Conservation (phyloP, 1,140 invertebrate genomes). For the Rhizoglyphus robini region DNA sequence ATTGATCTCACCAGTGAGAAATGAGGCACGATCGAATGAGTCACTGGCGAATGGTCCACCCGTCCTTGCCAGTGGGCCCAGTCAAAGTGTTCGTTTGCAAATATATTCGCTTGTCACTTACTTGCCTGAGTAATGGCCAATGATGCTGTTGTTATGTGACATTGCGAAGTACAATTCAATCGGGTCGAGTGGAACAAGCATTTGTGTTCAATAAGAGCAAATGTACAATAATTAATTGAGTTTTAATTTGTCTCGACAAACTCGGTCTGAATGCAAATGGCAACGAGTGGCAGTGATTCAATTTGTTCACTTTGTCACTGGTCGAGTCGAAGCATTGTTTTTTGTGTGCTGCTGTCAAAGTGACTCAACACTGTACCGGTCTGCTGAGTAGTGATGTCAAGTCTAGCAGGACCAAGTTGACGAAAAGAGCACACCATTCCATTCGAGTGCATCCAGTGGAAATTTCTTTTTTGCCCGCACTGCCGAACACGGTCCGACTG, state of each 20-base stretch:
- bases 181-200: background rate
- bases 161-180: background rate
- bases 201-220: background rate
- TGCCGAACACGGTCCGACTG: background rate
- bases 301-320: background rate
- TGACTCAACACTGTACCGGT: background rate
- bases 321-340: background rate
- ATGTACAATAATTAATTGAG: constrained; percentile 2
- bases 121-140: no score
- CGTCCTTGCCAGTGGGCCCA: background rate
- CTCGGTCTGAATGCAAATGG: background rate
- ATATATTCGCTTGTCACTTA: background rate
- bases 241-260: background rate
- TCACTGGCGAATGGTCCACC: background rate
- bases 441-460: constrained; percentile 11
- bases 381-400: background rate
- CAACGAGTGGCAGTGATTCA: background rate
- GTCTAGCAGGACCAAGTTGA: background rate
- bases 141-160: no score
- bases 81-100: background rate
- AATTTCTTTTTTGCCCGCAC: background rate
- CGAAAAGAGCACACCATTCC: background rate
- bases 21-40: background rate
- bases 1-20: no score
- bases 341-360: background rate